Evolutionary conservation across 2,797 vertebrate genomes (phyloP), one percentile per base, ranked within the genome.

Genomic region (Corythornis leucogaster): DNA sequence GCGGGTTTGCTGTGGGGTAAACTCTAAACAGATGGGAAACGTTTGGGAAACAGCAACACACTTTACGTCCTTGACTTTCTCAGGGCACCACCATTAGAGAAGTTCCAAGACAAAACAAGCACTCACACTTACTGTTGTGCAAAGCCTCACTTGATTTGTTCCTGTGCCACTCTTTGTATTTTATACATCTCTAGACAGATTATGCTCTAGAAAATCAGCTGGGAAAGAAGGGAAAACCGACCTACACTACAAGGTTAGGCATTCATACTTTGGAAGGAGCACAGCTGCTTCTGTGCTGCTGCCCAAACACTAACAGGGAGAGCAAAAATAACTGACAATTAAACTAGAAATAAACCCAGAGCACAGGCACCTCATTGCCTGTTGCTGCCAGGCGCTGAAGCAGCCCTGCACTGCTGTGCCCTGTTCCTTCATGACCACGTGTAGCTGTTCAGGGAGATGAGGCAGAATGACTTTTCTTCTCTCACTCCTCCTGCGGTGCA

Each of bases 101-200:
- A 85, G 84, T 63, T 75, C 70, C 76, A 80, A 70, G 64, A 64
- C 61, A 86, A 86, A 95, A 61, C 80, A 84, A 53, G 73, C 80
- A 79, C 73, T 63, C 80, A 30, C 5, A 5, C 42, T 87, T 74
- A 67, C 59, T 92, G 67, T 63, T 64, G 11, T 74, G 50, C 53
- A 69, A 86, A 85, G 63, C 45, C 35, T 86, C 77, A 4, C 50
- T 79, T 43, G 83, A 74, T 82, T 74, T 67, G 25, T 61, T 70
- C 40, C 87, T 74, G 12, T 42, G 8, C 55, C 71, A 17, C 7
- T 20, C 30, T 70, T 40, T 28, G 22, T 57, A 8, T 53, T 69
- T 71, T 43, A 33, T 5, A 30, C 8, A 5, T 28, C 53, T 89
- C 71, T 58, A 61, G 43, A 50, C 59, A 51, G 57, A 51, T 51